Conservation (phyloP, 1,140 invertebrate species). For the Drosophila kurseongensis region DNA sequence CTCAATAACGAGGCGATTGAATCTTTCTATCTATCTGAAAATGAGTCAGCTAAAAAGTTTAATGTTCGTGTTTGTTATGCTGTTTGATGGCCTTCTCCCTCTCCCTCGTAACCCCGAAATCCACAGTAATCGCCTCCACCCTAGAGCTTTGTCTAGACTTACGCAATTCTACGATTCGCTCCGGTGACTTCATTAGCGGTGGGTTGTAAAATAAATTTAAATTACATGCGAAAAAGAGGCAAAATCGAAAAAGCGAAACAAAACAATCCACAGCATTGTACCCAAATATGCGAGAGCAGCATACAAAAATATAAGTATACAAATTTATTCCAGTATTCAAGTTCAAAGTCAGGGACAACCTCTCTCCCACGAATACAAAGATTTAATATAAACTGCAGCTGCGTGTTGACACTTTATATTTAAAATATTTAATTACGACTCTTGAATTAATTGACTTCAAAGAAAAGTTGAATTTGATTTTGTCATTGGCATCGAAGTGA, state of each 20-base stretch:
- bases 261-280: conserved; percentile 44
- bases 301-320: conserved; percentile 40
- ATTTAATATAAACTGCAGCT: conserved; percentile 8
- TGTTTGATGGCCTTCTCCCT: conserved; percentile 43
- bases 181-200: conserved; percentile 52
- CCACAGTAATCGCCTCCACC: conserved; percentile 19
- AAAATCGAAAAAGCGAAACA: conserved; percentile 17
- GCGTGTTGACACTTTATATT: neutral
- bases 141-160: conserved; percentile 36
- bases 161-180: conserved; percentile 45
- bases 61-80: conserved; percentile 37
- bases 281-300: conserved; percentile 15
- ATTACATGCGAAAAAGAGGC: conserved; percentile 46
- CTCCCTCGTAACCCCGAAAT: conserved; percentile 27
- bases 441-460: conserved; percentile 14
- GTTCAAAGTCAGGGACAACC: conserved; percentile 66
- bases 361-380: conserved; percentile 23
- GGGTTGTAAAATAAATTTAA: conserved; percentile 59
- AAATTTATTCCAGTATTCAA: conserved; percentile 56
- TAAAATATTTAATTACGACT: conserved; percentile 16
- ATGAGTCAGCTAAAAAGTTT: conserved; percentile 34
- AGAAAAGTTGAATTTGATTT: conserved; percentile 12
- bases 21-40: conserved; percentile 19
- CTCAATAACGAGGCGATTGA: conserved; percentile 12
- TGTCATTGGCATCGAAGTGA: neutral